Evolutionary conservation across 2,113 vertebrate genomes (phyloP).

Genomic region (Antechinus stuartii): DNA sequence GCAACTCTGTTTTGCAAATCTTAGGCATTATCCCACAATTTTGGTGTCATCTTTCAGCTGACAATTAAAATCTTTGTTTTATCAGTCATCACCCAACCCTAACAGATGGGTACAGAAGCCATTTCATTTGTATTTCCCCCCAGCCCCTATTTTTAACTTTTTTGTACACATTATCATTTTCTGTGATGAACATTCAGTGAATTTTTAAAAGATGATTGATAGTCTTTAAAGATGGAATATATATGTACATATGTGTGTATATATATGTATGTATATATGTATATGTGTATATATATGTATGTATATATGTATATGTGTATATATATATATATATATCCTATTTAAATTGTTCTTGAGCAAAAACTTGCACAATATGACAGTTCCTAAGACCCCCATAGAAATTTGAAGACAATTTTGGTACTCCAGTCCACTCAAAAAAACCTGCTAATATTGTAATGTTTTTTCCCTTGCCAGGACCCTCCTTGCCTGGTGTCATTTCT

Average conservation of each 20-base stretch:
- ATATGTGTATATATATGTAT: not conserved
- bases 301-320: not conserved
- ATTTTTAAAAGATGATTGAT: constrained; percentile 78
- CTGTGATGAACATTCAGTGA: constrained; percentile 75
- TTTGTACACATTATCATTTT: constrained; percentile 54
- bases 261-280: not conserved
- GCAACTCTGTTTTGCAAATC: constrained; percentile 55
- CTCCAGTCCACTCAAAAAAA: constrained; percentile 92
- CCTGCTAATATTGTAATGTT: constrained; percentile 89
- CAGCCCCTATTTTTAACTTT: constrained; percentile 59
- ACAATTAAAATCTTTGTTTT: constrained; percentile 78
- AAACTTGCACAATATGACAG: constrained; percentile 62
- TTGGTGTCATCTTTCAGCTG: constrained; percentile 67
- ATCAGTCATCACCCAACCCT: constrained; percentile 65
- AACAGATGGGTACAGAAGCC: constrained; percentile 76
- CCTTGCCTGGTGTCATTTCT: constrained; percentile 96
- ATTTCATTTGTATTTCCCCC: constrained; percentile 73
- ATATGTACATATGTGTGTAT: not conserved
- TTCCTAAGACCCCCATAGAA: constrained; percentile 89
- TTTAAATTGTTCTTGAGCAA: constrained; percentile 62
- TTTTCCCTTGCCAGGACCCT: constrained; percentile 98
- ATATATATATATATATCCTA: not conserved
- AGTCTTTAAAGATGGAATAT: constrained; percentile 67
- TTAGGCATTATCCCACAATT: constrained; percentile 51
- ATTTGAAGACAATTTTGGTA: constrained; percentile 93